Conservation (phyloP, 2,113 vertebrate genomes). For the Alectura lathami region DNA sequence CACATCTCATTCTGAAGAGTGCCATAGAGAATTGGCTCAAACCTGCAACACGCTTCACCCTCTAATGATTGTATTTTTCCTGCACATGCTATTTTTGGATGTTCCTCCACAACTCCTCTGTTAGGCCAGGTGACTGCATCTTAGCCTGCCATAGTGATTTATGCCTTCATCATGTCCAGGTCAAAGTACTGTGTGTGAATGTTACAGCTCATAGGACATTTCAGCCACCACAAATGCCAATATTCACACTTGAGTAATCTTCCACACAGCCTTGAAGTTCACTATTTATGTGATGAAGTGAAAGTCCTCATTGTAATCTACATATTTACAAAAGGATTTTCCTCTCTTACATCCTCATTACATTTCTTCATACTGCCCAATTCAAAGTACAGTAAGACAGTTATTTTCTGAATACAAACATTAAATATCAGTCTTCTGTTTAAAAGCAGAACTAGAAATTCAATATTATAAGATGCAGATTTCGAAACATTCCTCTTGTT, state of each 20-base stretch:
- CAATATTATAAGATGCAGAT: rapidly evolving
- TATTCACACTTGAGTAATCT: background rate
- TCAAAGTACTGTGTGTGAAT: background rate
- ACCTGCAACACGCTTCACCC: background rate
- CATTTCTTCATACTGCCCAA: rapidly evolving
- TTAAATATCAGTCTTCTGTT: background rate
- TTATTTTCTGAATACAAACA: background rate
- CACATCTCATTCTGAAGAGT: background rate
- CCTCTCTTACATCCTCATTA: background rate
- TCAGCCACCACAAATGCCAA: background rate
- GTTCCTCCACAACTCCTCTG: background rate
- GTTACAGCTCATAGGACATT: background rate
- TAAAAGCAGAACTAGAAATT: background rate
- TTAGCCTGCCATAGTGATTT: slow-evolving; percentile 8
- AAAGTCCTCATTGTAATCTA: background rate
- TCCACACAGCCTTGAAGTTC: background rate
- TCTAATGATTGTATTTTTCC: background rate
- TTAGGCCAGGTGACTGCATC: background rate
- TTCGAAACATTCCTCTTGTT: background rate
- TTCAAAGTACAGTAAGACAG: background rate
- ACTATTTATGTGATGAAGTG: background rate
- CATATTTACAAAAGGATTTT: background rate
- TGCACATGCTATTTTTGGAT: background rate
- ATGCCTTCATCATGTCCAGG: background rate
- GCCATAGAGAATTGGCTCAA: background rate